Base-by-base conservation (phyloP, 2,113 vertebrate species). In the Rhynchomys soricoides region DNA sequence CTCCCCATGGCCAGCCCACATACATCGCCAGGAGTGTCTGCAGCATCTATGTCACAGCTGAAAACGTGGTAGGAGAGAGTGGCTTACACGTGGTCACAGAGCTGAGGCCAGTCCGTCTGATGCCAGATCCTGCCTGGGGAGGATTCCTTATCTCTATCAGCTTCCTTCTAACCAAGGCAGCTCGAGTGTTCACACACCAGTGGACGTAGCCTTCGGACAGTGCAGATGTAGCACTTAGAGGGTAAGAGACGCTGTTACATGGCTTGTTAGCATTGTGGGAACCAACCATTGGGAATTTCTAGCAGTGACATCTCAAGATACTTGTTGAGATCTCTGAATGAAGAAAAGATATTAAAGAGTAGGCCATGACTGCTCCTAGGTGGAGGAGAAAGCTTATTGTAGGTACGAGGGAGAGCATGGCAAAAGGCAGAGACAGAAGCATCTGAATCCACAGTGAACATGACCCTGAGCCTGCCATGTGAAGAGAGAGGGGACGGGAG, bases 251-350 rank as follows among this genome's bases (percentile, higher is more conserved):
- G 21, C 77, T 2, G 0, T 43, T 71, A 13, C 6, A 0, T 10
- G 45, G 7, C 71, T 73, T 89, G 26, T 82, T 92, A 78, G 52
- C 45, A 3, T 96, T 96, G 96, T 70, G 89, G 89, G 59, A 97
- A 95, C 16, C 64, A 55, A 89, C n/a, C 29, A 5, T 57, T 79
- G 75, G 59, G 40, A 59, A 48, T 95, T 77, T 82, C 82, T 73
- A 59, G 43, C 10, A 37, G 66, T 17, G 86, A 71, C 82, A 94
- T 94, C 86, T 94, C 66, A 40, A 79, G 48, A 92, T 70, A 71
- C 79, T 79, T 90, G 64, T 48, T 66, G 59, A 91, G 91, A 92
- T 88, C 48, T 75, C 91, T 68, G 86, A 83, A 59, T 16, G 79
- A 82, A 82, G 40, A 59, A 40, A 16, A n/a, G 71, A 79, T 17